A percentile compares a stretch with the other conserved stretches of the same genome.
phyloP scores from a whole-genome alignment of 2,888 invertebrate species.

The Nebria salina region DNA sequence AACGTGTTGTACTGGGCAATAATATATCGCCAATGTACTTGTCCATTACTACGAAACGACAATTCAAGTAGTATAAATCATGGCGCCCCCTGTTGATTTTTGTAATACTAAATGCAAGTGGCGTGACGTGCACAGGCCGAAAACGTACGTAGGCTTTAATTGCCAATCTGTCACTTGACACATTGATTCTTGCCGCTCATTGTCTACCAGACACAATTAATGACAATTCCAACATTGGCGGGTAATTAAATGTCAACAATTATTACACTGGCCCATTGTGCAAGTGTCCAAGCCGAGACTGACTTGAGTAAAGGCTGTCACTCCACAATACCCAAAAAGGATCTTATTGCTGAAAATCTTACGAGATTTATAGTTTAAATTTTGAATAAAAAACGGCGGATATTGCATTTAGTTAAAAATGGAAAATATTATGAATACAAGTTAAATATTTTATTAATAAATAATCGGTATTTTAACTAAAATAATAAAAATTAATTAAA shows the following conservation, averaged over 20 bases:
- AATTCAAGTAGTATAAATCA: conserved; percentile 19
- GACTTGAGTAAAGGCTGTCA: background rate
- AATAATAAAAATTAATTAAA: no score
- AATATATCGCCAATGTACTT: conserved; percentile 10
- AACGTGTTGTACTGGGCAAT: background rate
- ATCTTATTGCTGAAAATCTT: background rate
- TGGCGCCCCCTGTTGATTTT: conserved; percentile 32
- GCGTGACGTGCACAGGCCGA: background rate
- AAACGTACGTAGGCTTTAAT: conserved; percentile 11
- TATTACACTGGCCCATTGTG: conserved; percentile 13
- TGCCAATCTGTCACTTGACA: conserved; percentile 42
- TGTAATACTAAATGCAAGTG: conserved; percentile 20
- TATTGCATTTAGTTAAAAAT: no score
- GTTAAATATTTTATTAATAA: no score
- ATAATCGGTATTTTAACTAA: no score
- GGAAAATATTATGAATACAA: no score
- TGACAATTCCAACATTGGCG: conserved; percentile 24
- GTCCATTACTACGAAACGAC: conserved; percentile 17
- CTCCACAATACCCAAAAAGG: background rate
- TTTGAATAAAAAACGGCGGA: no score
- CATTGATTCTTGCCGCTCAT: conserved; percentile 37
- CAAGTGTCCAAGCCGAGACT: background rate
- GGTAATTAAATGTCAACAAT: conserved; percentile 42
- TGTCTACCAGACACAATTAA: conserved; percentile 36
- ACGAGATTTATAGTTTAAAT: no score